phyloP scores from a whole-genome alignment of 1,140 invertebrate genomes.

The Megalopta genalis region DNA sequence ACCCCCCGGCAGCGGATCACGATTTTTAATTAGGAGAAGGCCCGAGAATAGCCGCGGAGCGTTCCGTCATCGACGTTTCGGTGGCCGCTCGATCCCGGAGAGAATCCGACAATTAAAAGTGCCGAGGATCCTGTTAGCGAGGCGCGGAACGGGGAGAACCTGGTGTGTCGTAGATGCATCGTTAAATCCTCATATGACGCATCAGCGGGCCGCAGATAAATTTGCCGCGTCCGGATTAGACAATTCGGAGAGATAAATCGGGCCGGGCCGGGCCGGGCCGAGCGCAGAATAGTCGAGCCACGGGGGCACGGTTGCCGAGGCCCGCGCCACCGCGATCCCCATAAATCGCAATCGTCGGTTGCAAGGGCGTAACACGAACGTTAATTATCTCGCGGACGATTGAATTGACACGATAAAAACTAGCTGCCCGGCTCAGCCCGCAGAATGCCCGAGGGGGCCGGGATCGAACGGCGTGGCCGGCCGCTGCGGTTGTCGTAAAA shows the following conservation, averaged over 20 bases:
- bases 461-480: conserved; percentile 48
- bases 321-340: conserved; percentile 59
- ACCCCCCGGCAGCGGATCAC: not conserved
- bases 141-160: not conserved
- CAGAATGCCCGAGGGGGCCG: conserved; percentile 39
- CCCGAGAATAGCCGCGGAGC: not conserved
- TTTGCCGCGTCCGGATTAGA: conserved; percentile 42
- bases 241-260: conserved; percentile 66
- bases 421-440: conserved; percentile 56
- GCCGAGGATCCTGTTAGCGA: not conserved
- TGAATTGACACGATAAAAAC: conserved; percentile 72
- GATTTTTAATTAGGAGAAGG: not conserved
- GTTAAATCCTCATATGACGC: conserved; percentile 22
- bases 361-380: conserved; percentile 68
- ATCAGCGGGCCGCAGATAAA: conserved; percentile 20
- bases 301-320: conserved; percentile 33
- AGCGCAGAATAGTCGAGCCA: conserved; percentile 60
- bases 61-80: not conserved
- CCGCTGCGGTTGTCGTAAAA: not conserved
- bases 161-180: conserved; percentile 21
- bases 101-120: conserved; percentile 6
- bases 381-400: conserved; percentile 71
- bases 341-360: conserved; percentile 70
- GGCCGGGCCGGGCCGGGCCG: not conserved
- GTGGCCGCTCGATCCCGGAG: not conserved